Evolutionary conservation across 2,888 invertebrate species (phyloP), one percentile per base, ranked within the genome.

Genomic region (Lycia hirtaria): DNA sequence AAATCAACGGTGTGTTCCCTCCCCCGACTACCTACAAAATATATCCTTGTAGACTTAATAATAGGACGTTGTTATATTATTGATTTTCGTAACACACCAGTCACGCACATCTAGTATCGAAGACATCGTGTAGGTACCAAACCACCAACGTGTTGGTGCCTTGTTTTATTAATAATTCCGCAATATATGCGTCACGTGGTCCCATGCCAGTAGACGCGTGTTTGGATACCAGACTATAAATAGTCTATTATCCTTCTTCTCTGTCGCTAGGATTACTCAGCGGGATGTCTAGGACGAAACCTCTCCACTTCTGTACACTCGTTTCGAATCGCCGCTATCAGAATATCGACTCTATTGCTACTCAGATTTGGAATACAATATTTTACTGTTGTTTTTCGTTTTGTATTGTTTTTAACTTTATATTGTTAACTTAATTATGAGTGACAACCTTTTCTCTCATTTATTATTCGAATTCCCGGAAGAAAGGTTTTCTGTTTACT

Each of bases 201-300:
- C 76, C 77, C 80, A 81, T 83, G 81, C 78, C 79, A 80, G 78
- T 78, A 75, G 78, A 76, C 82, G 77, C 78, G 80, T 80, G 83
- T 83, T 81, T 83, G 80, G 80, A 83, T 86, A 83, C 72, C 79
- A 76, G 73, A 78, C 87, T 88, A 89, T 85, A 81, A 85, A 87
- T 89, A 89, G 81, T 72, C 71, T 72, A 81, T 81, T 83, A 85
- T 82, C 75, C 80, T 78, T 73, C 76, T 80, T 73, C 76, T 73
- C 76, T 73, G 78, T 69, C 78, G 74, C 73, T 73, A 79, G 77
- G 77, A 80, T 78, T 74, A 74, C 82, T 77, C 83, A 68, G 82
- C 81, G 83, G 80, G 82, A n/a, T 82, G 78, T 82, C 83, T 75
- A 71, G 74, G 41, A 41, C 41, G 41, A 48, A 71, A 64, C 56